These are phyloP conservation scores for Cyclopterus lumpus DNA, from an alignment of 2,797 vertebrate species.

Conservation along the genomic window DNA sequence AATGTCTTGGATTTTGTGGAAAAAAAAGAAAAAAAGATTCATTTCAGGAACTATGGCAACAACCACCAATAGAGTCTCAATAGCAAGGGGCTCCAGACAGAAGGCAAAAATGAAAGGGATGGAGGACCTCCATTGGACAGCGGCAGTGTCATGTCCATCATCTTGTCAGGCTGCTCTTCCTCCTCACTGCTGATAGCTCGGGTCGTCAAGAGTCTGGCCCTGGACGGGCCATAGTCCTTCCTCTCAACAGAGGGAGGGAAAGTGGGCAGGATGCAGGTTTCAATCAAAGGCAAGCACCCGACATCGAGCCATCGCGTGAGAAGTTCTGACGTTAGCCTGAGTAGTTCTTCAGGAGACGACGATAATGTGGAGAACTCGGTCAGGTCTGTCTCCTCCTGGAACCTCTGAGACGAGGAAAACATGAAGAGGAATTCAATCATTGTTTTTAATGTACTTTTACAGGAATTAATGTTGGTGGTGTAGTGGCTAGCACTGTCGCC, in stretches of 20 bases:
- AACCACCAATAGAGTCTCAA: conserved; percentile 74
- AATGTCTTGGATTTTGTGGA: conserved; percentile 77
- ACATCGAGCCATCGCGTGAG: conserved; percentile 75
- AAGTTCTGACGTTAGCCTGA: conserved; percentile 77
- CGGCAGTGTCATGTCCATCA: conserved; percentile 26
- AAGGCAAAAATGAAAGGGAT: conserved; percentile 24
- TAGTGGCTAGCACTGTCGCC: too few species aligned
- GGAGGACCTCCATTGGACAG: conserved; percentile 32
- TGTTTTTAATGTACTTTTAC: neutral
- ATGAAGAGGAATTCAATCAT: neutral
- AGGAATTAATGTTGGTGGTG: conserved; percentile 4
- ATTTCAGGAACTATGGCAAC: conserved; percentile 59
- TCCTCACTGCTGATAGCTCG: conserved; percentile 44
- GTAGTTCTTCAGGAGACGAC: conserved; percentile 82
- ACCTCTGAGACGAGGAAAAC: conserved; percentile 64
- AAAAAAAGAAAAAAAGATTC: conserved; percentile 34
- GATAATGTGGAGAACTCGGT: conserved; percentile 42
- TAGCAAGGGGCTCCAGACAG: conserved; percentile 68
- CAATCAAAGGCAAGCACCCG: conserved; percentile 57
- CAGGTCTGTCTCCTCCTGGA: conserved; percentile 75
- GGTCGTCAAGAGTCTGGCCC: conserved; percentile 72
- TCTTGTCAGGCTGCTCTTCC: conserved; percentile 8
- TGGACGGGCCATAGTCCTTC: conserved; percentile 55
- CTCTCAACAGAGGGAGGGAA: conserved; percentile 57
- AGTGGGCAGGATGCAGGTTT: conserved; percentile 71